Evolutionary conservation across 53 echinoderm and acorn worm genomes (phyloP), one percentile per base, ranked within the genome.

Genomic region (Pentamera pediparva): DNA sequence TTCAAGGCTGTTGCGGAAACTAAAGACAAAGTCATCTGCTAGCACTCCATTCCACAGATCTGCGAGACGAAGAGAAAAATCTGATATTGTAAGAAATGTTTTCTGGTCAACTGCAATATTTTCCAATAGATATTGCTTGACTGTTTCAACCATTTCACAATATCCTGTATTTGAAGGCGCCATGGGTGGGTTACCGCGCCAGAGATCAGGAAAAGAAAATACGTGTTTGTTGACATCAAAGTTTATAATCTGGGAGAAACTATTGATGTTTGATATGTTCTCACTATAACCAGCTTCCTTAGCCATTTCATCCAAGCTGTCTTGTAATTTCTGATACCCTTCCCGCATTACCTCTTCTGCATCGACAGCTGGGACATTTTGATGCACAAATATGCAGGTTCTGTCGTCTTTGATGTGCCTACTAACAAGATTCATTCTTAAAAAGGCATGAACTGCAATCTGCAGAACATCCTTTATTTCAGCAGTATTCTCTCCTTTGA

Each of bases 171-270:
- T 82, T 3, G 82, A 64, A 39, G 76, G 76, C 3, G 82, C 82
- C 82, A 82, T 82, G 15, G 82, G 82, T 65, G 82, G 82, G 38
- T 76, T 34, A 13, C 82, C 82, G 29, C 76, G 54, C 82, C 82
- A 82, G 2, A 82, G 76, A 55, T 76, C 76, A 41, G 82, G 76
- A 47, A 74, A 39, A 35, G 72, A 74, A 75, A 75, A 70, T 7
- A 79, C 79, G 39, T 69, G 79, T 11, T 69, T 25, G 24, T 56
- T 8, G 37, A 69, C 57, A 65, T 82, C 65, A 76, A 76, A 82
- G 5, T 76, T 24, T 28, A 82, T 82, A 3, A 82, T 65, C 41
- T 82, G 65, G 17, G 82, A 64, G 55, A 82, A 82, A 82, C 53
- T 75, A 1, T 76, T 28, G 33, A 76, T 64, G 43, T 76, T 53